Conservation (phyloP, 2,113 vertebrate species). For the Phalacrocorax pelagicus region DNA sequence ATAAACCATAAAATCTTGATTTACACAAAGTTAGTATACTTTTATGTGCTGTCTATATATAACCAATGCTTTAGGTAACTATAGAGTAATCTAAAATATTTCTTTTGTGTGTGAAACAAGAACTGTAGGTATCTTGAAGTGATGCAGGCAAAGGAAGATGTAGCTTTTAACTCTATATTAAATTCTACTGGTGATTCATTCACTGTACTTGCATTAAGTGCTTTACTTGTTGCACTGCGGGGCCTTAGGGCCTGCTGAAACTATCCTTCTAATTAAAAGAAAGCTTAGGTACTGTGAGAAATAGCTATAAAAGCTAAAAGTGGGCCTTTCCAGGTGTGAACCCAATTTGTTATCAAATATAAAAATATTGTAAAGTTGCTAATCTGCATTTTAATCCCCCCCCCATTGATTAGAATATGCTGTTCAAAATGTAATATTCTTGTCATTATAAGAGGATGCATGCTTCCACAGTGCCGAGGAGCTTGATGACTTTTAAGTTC, state of each 20-base stretch:
- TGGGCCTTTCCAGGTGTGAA: neutral
- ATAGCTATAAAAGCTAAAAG: neutral
- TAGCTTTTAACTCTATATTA: neutral
- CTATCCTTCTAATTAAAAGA: neutral
- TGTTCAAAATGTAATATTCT: neutral
- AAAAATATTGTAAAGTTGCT: neutral
- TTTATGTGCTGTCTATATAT: neutral
- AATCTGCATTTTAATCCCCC: neutral
- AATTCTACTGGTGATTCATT: neutral
- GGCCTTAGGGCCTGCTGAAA: neutral
- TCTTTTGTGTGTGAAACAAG: neutral
- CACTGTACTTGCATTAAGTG: neutral
- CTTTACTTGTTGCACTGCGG: neutral
- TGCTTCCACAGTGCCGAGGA: neutral
- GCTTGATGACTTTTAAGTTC: neutral
- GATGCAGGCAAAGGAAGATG: neutral
- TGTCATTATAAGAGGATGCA: neutral
- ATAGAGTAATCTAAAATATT: neutral
- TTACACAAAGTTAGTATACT: neutral
- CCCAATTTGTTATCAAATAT: neutral
- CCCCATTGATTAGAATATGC: neutral
- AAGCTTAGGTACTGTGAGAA: neutral
- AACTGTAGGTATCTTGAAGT: neutral
- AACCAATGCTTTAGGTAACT: neutral
- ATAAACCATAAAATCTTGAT: slow-evolving; percentile 69